These are phyloP conservation scores for Hippocampus zosterae DNA, from an alignment of 2,113 vertebrate species.

Conservation along the genomic window DNA sequence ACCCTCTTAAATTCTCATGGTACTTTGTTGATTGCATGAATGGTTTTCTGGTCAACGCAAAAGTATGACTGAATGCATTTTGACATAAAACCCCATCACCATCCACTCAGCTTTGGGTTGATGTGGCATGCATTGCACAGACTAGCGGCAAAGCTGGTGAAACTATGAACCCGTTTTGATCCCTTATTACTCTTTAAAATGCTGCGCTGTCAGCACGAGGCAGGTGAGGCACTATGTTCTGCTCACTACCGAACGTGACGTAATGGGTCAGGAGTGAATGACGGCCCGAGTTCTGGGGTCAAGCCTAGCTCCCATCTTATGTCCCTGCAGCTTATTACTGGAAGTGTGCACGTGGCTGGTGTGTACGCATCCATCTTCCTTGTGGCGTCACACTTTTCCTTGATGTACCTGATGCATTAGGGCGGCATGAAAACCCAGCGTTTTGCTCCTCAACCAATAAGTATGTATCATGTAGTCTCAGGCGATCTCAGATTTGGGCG, in stretches of 20 bases:
- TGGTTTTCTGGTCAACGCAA: not conserved
- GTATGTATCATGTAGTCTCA: slow-evolving; percentile 38
- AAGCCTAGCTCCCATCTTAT: slow-evolving; percentile 46
- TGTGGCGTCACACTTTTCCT: slow-evolving; percentile 48
- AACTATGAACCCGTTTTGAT: slow-evolving; percentile 44
- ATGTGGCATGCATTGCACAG: slow-evolving; percentile 20
- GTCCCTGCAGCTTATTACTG: slow-evolving; percentile 46
- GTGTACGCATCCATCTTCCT: slow-evolving; percentile 57
- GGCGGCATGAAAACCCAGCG: slow-evolving; percentile 35
- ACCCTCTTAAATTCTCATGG: not conserved
- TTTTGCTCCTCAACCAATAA: slow-evolving; percentile 47
- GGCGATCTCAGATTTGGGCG: slow-evolving; percentile 38
- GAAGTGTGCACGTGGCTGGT: slow-evolving; percentile 31
- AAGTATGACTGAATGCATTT: not conserved
- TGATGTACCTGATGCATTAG: slow-evolving; percentile 44
- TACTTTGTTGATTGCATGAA: not conserved
- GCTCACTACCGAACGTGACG: slow-evolving; percentile 60
- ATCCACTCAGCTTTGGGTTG: not conserved
- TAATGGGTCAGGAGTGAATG: slow-evolving; percentile 65
- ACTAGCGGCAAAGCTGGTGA: slow-evolving; percentile 32
- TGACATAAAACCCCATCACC: not conserved
- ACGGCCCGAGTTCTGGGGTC: slow-evolving; percentile 52
- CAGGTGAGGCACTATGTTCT: slow-evolving; percentile 59
- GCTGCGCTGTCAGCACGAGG: slow-evolving; percentile 55
- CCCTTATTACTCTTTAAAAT: slow-evolving; percentile 44